Conservation (phyloP, 2,113 vertebrate genomes). For the Clarias batrachus region DNA sequence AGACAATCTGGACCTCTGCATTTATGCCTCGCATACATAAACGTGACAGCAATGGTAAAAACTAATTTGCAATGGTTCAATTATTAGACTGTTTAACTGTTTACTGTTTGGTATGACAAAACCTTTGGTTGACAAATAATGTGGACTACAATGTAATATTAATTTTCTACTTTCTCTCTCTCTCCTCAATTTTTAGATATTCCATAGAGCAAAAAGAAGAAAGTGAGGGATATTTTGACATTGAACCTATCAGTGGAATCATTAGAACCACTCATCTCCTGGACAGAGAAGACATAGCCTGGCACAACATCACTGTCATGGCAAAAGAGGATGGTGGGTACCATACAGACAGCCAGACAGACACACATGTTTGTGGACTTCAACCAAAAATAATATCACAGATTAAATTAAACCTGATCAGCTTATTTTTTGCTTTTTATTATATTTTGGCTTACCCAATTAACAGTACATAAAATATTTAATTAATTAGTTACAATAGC, state of each 20-base stretch:
- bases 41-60: too few relatives aligned
- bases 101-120: background rate
- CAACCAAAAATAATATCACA: too few relatives aligned
- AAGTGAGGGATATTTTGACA: conserved; percentile 78
- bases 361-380: too few relatives aligned
- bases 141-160: conserved; percentile 38
- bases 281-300: conserved; percentile 80
- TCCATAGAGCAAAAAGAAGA: conserved; percentile 74
- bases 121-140: conserved; percentile 35
- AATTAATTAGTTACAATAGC: background rate
- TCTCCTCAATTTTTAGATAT: conserved; percentile 69
- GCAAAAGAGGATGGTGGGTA: conserved; percentile 81
- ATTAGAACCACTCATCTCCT: conserved; percentile 80
- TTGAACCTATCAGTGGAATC: conserved; percentile 78
- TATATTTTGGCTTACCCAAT: background rate
- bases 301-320: conserved; percentile 83
- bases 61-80: background rate
- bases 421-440: too few relatives aligned
- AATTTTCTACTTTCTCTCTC: conserved; percentile 21
- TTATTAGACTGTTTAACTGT: background rate
- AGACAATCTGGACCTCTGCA: too few relatives aligned
- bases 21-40: too few relatives aligned
- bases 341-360: background rate
- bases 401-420: too few relatives aligned
- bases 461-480: background rate